Evolutionary conservation across 2,888 invertebrate genomes (phyloP).

Genomic region (Liopterus haemorrhoidalis): DNA sequence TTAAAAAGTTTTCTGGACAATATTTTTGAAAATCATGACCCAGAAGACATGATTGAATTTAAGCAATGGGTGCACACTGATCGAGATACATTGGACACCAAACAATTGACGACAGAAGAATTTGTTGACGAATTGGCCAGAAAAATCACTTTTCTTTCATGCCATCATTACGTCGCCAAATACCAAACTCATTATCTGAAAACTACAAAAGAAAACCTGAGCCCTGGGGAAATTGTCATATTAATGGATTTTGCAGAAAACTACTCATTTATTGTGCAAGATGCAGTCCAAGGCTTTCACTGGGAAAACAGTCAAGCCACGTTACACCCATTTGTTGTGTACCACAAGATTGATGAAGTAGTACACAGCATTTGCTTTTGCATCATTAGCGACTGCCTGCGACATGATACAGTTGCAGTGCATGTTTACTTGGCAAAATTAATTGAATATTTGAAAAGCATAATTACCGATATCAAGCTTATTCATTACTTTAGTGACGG

Average conservation of each 20-base stretch:
- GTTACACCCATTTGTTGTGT: slow-evolving; percentile 26
- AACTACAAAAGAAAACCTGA: slow-evolving; percentile 24
- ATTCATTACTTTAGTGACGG: too few relatives aligned
- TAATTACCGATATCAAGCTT: too few relatives aligned
- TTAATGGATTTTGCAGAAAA: slow-evolving; percentile 32
- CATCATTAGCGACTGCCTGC: too few relatives aligned
- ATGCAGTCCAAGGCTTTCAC: slow-evolving; percentile 27
- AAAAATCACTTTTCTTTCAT: not conserved
- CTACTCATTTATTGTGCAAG: slow-evolving; percentile 30
- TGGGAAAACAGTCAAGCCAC: slow-evolving; percentile 30
- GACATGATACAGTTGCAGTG: too few relatives aligned
- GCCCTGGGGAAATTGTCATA: slow-evolving; percentile 20
- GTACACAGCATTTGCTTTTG: too few relatives aligned
- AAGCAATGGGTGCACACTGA: not conserved
- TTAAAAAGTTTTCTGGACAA: not conserved
- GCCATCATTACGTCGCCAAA: slow-evolving; percentile 22
- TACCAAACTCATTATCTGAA: slow-evolving; percentile 26
- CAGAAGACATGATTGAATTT: not conserved
- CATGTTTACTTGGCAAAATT: too few relatives aligned
- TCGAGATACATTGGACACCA: not conserved
- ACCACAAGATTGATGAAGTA: too few relatives aligned
- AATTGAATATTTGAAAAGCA: too few relatives aligned
- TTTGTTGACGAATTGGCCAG: not conserved
- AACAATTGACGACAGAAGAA: not conserved
- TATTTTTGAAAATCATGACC: not conserved